Base-by-base conservation (phyloP, 1,140 invertebrate species). In the Drosophila gunungcola region DNA sequence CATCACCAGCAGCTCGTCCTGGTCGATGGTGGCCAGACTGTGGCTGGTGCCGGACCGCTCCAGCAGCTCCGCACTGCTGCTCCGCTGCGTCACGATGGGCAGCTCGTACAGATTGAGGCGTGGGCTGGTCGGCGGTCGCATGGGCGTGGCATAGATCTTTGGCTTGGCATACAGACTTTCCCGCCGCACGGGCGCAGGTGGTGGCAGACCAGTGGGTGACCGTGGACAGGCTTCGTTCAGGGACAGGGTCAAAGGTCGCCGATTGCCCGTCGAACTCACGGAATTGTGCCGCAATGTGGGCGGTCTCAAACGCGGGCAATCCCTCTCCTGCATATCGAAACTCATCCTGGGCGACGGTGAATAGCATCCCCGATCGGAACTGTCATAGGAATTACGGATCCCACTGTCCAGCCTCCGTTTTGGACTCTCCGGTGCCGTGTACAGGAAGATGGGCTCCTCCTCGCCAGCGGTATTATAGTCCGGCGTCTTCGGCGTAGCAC, bases 371-470 rank as follows among this genome's bases (percentile, higher is more conserved):
- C 90, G 79, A 32, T 91, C 90, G 0, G 85, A 88, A 43, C 83
- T 88, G 6, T 91, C 90, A 32, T 85, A 91, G 2, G 85, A 80
- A 65, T 75, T 88, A 5, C 90, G 90, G 29, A 91, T 60, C 7
- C 86, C 86, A 55, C 90, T 90, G 27, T 91, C 90, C 49, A 89
- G 13, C 5, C 83, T 45, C 2, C 84, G 65, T 34, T 88, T 92
- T 0, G 91, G 91, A 51, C 88, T 89, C 25, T 92, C 90, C 2
- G 91, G 91, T 1, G 89, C 91, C 0, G 91, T 92, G 54, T 91
- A 92, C 2, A 92, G 65, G 38, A 91, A 92, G n/a, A 92, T 91
- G 65, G 80, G 88, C 55, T 92, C 91, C 60, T 92, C 91, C 42
- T 91, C 89, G 10, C 83, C 90, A 7, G 86, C 90, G 0, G 91